These are phyloP conservation scores for Lomographa bimaculata DNA, from an alignment of 2,888 invertebrate genomes.

Conservation along the genomic window DNA sequence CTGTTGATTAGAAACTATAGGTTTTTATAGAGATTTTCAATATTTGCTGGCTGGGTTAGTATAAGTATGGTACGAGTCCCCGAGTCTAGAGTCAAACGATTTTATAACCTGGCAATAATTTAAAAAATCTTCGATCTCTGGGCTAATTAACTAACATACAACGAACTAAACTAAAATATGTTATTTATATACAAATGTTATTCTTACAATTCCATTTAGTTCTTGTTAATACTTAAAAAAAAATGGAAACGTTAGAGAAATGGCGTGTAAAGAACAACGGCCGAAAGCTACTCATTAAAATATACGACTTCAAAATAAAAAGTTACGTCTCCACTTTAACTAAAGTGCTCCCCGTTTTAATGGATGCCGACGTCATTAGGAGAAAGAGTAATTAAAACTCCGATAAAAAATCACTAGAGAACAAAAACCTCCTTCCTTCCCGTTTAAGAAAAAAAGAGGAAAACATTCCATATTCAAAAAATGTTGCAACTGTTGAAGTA, in stretches of 20 bases:
- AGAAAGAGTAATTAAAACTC: conserved; percentile 75
- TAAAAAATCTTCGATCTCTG: too few relatives aligned
- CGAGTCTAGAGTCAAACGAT: too few relatives aligned
- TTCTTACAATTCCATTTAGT: too few relatives aligned
- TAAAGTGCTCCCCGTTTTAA: conserved; percentile 68
- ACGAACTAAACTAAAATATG: too few relatives aligned
- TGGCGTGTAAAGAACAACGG: conserved; percentile 38
- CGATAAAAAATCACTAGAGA: conserved; percentile 64
- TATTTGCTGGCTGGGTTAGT: too few relatives aligned
- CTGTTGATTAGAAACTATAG: too few relatives aligned
- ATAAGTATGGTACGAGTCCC: too few relatives aligned
- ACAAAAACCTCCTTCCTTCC: conserved; percentile 37
- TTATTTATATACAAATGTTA: too few relatives aligned
- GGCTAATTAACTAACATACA: too few relatives aligned
- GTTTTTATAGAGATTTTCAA: too few relatives aligned
- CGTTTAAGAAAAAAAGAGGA: conserved; percentile 19
- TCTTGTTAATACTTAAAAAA: too few relatives aligned
- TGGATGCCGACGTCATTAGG: conserved; percentile 71
- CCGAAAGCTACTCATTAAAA: conserved; percentile 38
- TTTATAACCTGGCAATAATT: too few relatives aligned
- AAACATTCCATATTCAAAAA: conserved; percentile 51
- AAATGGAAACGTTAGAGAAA: conserved; percentile 4
- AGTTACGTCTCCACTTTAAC: conserved; percentile 70
- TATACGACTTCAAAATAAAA: conserved; percentile 50
- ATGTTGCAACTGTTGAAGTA: conserved; percentile 66